Evolutionary conservation across 2,888 invertebrate genomes (phyloP), one percentile per base, ranked within the genome.

Genomic region (Lamellibrachia columna): DNA sequence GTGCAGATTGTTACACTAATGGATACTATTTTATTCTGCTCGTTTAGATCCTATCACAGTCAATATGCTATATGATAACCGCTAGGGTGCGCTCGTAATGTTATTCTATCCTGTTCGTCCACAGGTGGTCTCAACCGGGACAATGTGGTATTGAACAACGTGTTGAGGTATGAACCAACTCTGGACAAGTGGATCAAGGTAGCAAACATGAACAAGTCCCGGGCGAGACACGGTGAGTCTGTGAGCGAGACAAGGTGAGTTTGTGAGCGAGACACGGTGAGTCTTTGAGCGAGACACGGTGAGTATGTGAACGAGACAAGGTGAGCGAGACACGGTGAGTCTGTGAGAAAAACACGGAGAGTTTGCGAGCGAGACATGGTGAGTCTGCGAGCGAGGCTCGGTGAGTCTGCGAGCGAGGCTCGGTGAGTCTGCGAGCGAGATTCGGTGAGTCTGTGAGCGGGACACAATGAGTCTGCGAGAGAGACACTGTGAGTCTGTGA

Each of bases 131-230:
- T 92, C 91, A 93, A 93, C 90, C 92, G 92, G 58, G 93, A 93
- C 22, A 93, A 93, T 40, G 91, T 91, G 15, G 93, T 93, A 53
- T 90, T 93, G 75, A 93, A 92, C 91, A 92, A 75, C 91, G 93
- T 92, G 52, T 53, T 93, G 93, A 53, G 93, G n/a, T 93, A 91
- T 40, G 93, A 93, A 52, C 11, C 53, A 22, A 58, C 53, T 7
- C 91, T 93, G 58, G 93, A 93, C 90, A 92, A 92, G 53, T 93
- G 93, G 93, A 90, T 92, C n/a, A 92, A 92, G 55, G 92, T 93
- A 75, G 92, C 90, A 9, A 91, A 58, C 92, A 93, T 93, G 93
- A 90, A 60, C 28, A 90, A 58, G 28, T 91, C 92, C 11, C 11
- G 93, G 52, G 93, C 93, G 0, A 90, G 93, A n/a, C 93, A 93